These are phyloP conservation scores for Leucophenga varia DNA, from an alignment of 1,140 invertebrate genomes.

Conservation along the genomic window DNA sequence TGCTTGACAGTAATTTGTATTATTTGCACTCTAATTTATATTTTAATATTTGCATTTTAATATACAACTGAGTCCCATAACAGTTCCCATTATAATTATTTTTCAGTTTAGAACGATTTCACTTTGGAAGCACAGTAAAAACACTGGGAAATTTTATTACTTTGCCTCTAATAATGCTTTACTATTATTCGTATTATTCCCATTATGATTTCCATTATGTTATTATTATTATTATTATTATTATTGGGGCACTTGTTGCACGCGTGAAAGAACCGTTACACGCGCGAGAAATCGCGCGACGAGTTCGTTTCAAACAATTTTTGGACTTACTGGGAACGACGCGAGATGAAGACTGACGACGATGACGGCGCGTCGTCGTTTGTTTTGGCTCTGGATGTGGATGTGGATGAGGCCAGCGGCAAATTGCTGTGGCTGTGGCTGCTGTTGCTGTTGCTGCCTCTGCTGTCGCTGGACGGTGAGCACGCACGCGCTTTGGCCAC, in stretches of 20 bases:
- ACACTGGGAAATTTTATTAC: conserved; percentile 17
- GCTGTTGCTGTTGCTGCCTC: neutral
- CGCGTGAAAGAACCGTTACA: conserved; percentile 10
- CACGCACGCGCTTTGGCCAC: conserved; percentile 24
- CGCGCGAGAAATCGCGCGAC: neutral
- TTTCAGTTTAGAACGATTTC: conserved; percentile 27
- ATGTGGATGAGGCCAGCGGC: neutral
- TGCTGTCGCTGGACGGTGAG: conserved; percentile 16
- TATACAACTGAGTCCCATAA: conserved; percentile 10
- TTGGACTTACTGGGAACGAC: conserved; percentile 37
- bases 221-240: conserved; percentile 7
- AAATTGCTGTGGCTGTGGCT: no score
- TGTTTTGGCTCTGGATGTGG: neutral
- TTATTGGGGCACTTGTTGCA: conserved; percentile 9
- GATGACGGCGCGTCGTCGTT: conserved; percentile 11
- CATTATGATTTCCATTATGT: neutral
- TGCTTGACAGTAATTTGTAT: conserved; percentile 1
- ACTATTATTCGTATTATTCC: conserved; percentile 6
- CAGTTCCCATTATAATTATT: no score
- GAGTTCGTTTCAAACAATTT: conserved; percentile 3
- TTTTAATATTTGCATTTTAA: conserved; percentile 12
- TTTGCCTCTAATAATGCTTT: conserved; percentile 13
- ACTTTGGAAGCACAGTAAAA: conserved; percentile 23
- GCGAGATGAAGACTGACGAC: conserved; percentile 36
- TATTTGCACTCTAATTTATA: neutral